Evolutionary conservation across 2,797 vertebrate genomes (phyloP), one percentile per base, ranked within the genome.

Genomic region (Gallinago nigripennis): DNA sequence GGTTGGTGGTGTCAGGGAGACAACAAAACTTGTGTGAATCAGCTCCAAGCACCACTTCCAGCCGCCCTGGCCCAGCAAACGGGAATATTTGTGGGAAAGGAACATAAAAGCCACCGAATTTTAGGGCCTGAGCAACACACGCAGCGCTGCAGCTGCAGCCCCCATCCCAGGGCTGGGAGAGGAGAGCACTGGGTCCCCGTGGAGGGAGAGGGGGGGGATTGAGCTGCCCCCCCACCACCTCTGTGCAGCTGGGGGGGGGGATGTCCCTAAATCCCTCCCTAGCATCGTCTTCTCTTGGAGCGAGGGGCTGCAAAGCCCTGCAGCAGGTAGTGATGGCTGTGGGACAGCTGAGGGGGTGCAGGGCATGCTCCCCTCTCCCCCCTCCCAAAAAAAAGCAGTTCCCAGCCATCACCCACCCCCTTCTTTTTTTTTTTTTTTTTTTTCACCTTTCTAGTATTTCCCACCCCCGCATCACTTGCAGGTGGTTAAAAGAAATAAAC

Each of bases 31-130:
- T 80, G 73, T 86, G 92, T 86, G 86, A 85, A 33, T 90, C 12
- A 2, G 60, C 77, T 88, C 86, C 91, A 54, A 83, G 65, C 14
- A 5, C 27, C 65, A 35, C 82, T 89, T 96, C 87, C 88, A 94
- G 79, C 91, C 39, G 4, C 76, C 71, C 68, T 75, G 65, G 88
- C 94, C 84, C 75, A 80, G 92, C 51, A 89, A 91, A 89, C 48
- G 35, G 84, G 68, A 61, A 73, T 84, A 82, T 71, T 78, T 94
- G 79, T 95, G 93, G 95, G 86, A 95, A 96, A 60, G 0, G 0
- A 86, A 70, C 39, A 93, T 60, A 25, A 87, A 93, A 94, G 90
- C 9, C 0, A 41, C 45, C 0, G 7, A 86, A 73, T 82, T 0
- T 2, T 3, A 2, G 77, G 54, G 53, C 20, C 81, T 33, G 61